Percentiles rank a stretch among this genome's conserved stretches.
These are phyloP conservation scores for Echinops telfairi DNA, from an alignment of 2,113 vertebrate genomes.

Conservation along the genomic window DNA sequence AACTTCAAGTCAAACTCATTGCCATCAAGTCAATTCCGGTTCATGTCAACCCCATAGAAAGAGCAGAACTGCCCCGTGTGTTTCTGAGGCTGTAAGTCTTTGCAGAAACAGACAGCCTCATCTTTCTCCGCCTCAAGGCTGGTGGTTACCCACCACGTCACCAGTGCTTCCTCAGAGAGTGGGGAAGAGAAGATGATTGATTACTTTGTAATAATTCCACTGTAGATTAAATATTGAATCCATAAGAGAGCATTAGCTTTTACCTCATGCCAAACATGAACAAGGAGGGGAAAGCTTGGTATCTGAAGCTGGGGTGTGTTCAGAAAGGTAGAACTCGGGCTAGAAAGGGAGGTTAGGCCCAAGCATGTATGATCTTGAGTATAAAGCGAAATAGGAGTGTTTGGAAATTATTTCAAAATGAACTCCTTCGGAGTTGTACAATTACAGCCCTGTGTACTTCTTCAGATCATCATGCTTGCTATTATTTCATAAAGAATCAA, in stretches of 20 bases:
- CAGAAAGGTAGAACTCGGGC: background rate
- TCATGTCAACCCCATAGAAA: too few species aligned
- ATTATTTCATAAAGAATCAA: constrained; percentile 23
- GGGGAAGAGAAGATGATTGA: background rate
- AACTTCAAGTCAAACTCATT: too few species aligned
- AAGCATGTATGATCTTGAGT: background rate
- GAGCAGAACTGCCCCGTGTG: too few species aligned
- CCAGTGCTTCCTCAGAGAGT: background rate
- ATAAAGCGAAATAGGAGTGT: background rate
- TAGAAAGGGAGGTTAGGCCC: background rate
- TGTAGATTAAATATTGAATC: background rate
- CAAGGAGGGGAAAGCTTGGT: background rate
- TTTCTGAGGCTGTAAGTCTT: too few species aligned
- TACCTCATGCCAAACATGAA: background rate
- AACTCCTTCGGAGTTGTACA: background rate
- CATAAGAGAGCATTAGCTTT: background rate
- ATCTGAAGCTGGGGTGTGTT: background rate
- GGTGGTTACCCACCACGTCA: too few species aligned
- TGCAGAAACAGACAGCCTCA: too few species aligned
- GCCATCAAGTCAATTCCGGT: too few species aligned
- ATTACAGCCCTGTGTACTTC: background rate
- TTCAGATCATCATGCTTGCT: background rate
- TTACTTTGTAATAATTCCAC: background rate
- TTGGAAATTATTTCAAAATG: background rate
- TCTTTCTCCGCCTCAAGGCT: too few species aligned